These are phyloP conservation scores for Athene noctua DNA, from an alignment of 2,113 vertebrate species.

Conservation along the genomic window DNA sequence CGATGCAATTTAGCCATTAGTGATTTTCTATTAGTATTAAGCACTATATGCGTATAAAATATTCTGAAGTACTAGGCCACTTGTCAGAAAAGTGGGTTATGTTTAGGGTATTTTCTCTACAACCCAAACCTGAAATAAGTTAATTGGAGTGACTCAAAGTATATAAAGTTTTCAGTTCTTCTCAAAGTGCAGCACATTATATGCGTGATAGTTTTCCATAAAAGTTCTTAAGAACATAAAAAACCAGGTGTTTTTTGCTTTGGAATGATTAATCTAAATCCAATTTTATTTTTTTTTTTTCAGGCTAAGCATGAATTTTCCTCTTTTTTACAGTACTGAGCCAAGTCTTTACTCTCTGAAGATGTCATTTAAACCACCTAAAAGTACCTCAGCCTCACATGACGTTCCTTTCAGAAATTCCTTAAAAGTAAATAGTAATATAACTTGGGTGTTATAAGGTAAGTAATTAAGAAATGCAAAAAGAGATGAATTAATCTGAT, in stretches of 20 bases:
- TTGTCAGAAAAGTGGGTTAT: background rate
- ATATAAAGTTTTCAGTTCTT: background rate
- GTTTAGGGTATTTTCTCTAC: background rate
- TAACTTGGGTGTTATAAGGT: background rate
- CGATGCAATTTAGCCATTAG: background rate
- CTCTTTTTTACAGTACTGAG: background rate
- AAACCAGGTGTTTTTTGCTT: background rate
- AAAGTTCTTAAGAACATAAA: background rate
- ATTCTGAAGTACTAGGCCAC: background rate
- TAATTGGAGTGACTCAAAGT: background rate
- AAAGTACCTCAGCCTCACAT: background rate
- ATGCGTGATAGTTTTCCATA: background rate
- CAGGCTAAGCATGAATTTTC: background rate
- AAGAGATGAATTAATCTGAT: background rate
- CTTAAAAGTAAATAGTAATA: conserved; percentile 9
- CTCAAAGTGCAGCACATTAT: background rate
- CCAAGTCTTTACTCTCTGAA: conserved; percentile 28
- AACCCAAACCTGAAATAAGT: background rate
- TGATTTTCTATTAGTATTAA: background rate
- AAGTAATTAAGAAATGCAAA: conserved; percentile 14
- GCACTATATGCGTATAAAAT: accelerated
- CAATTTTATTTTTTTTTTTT: background rate
- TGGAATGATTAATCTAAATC: conserved; percentile 27
- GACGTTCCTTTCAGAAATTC: background rate
- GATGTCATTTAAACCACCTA: conserved; percentile 1